These are phyloP conservation scores for Philereme transversata DNA, from an alignment of 2,888 invertebrate species.

Conservation along the genomic window DNA sequence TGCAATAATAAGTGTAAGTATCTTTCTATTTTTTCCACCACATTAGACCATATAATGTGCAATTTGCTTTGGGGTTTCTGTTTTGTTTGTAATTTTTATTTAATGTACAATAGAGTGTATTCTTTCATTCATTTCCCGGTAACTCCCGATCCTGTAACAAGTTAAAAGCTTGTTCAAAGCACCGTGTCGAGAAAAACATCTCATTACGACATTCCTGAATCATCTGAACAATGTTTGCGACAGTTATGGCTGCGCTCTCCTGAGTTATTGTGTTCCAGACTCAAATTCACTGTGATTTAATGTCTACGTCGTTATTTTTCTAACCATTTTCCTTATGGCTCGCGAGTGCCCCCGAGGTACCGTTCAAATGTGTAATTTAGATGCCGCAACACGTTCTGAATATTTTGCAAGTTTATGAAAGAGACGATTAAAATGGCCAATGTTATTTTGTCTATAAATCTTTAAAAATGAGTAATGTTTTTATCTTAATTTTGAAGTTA, in stretches of 20 bases:
- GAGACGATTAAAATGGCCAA: conserved; percentile 11
- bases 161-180: conserved; percentile 25
- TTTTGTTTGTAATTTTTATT: no score
- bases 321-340: conserved; percentile 52
- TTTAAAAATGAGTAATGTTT: no score
- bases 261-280: conserved; percentile 76
- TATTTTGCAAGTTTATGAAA: conserved; percentile 36
- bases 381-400: conserved; percentile 40
- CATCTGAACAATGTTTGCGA: conserved; percentile 76
- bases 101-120: no score
- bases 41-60: no score
- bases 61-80: no score
- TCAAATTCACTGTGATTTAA: conserved; percentile 77
- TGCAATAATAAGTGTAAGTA: no score
- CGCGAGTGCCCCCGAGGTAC: conserved; percentile 36
- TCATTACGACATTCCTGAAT: conserved; percentile 74
- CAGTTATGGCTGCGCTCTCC: conserved; percentile 73
- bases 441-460: conserved; percentile 4
- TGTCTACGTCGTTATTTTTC: conserved; percentile 65
- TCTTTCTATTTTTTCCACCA: no score
- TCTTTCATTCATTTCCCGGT: no score
- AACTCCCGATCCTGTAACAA: conserved; percentile 10
- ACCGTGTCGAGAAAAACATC: conserved; percentile 56
- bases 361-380: conserved; percentile 39
- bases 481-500: no score